Conservation (phyloP, 2,888 invertebrate species). For the Crepidodera aurea region DNA sequence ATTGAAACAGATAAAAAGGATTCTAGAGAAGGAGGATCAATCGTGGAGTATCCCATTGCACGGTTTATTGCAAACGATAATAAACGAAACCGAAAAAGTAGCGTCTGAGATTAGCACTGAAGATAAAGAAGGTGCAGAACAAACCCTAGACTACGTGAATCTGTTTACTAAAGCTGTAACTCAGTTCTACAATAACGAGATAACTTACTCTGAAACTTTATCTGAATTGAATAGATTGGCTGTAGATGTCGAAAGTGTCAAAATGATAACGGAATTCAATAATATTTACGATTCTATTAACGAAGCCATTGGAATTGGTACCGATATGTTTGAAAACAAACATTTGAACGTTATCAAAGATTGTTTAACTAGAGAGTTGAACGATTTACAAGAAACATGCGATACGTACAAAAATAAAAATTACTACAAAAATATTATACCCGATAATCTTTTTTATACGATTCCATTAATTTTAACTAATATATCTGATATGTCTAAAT, state of each 20-base stretch:
- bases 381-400: slow-evolving; percentile 26
- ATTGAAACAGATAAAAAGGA: neutral
- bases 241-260: neutral
- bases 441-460: slow-evolving; percentile 35
- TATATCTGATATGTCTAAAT: slow-evolving; percentile 9
- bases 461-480: slow-evolving; percentile 39
- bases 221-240: slow-evolving; percentile 5
- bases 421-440: slow-evolving; percentile 33
- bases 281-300: slow-evolving; percentile 11
- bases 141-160: neutral
- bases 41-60: slow-evolving; percentile 6
- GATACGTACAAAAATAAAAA: slow-evolving; percentile 24
- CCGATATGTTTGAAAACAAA: slow-evolving; percentile 13
- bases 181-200: slow-evolving; percentile 5
- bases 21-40: neutral
- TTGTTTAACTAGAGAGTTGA: slow-evolving; percentile 12
- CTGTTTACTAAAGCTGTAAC: neutral
- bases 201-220: slow-evolving; percentile 5
- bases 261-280: neutral
- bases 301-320: neutral
- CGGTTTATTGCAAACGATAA: neutral
- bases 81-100: neutral
- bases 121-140: neutral
- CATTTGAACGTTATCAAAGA: neutral
- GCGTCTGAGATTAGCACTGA: neutral